These are phyloP conservation scores for Trichopria drosophilae DNA, from an alignment of 2,888 invertebrate genomes.

Conservation along the genomic window DNA sequence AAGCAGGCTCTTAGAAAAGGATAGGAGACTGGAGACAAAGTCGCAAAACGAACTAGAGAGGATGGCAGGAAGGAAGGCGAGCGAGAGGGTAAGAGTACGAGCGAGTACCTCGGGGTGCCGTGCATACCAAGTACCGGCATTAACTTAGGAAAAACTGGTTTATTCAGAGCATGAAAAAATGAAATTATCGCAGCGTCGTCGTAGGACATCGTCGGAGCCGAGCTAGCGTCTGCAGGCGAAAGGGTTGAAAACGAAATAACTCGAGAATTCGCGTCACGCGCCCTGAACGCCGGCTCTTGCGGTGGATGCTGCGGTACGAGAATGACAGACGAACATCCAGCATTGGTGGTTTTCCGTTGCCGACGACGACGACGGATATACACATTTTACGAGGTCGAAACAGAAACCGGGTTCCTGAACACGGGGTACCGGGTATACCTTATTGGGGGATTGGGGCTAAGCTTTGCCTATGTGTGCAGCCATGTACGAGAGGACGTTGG, in stretches of 20 bases:
- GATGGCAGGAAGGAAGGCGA: no score
- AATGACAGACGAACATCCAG: no score
- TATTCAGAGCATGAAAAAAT: constrained; percentile 44
- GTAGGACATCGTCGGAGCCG: constrained; percentile 27
- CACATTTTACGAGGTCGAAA: no score
- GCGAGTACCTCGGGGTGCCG: constrained; percentile 23
- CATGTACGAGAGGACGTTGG: no score
- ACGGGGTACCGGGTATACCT: not conserved
- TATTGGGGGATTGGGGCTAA: constrained; percentile 12
- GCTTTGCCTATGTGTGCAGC: no score
- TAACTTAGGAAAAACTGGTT: constrained; percentile 42
- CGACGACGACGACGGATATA: no score
- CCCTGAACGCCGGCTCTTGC: constrained; percentile 36
- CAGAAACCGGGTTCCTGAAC: not conserved
- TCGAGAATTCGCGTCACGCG: constrained; percentile 49
- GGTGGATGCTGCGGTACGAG: no score
- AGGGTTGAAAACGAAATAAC: constrained; percentile 52
- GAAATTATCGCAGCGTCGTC: constrained; percentile 17
- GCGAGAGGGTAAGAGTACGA: no score
- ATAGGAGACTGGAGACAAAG: no score
- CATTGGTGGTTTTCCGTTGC: constrained; percentile 1
- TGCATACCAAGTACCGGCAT: constrained; percentile 37
- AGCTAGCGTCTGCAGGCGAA: constrained; percentile 33
- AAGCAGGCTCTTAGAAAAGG: no score
- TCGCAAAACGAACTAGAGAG: no score